Conservation (phyloP, 2,113 vertebrate genomes). For the Butorides virescens region DNA sequence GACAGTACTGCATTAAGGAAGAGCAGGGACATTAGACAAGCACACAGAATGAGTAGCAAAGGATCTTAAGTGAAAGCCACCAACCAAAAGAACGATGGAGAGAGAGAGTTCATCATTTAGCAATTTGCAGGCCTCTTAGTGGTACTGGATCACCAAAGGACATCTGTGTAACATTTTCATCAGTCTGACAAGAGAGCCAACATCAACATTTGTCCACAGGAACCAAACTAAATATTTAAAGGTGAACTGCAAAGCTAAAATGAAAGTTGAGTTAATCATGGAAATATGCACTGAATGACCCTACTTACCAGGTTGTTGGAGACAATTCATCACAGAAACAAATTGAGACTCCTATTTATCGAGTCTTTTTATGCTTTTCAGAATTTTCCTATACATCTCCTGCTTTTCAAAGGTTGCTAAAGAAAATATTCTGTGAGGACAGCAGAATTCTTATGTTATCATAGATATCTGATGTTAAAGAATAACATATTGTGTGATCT, state of each 20-base stretch:
- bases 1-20: background rate
- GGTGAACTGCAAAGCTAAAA: constrained; percentile 65
- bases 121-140: constrained; percentile 46
- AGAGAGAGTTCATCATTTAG: constrained; percentile 60
- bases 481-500: background rate
- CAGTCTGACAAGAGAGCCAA: constrained; percentile 62
- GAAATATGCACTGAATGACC: constrained; percentile 62
- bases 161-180: constrained; percentile 72
- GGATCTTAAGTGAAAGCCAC: background rate
- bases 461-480: background rate
- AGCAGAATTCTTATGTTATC: background rate
- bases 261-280: constrained; percentile 64
- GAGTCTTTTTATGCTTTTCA: background rate
- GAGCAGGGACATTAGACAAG: background rate
- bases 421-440: background rate
- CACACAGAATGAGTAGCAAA: background rate
- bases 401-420: background rate
- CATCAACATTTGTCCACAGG: constrained; percentile 67
- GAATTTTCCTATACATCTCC: background rate
- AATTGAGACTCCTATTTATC: constrained; percentile 11
- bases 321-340: constrained; percentile 50
- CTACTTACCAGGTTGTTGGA: constrained; percentile 50
- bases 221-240: constrained; percentile 73
- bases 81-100: constrained; percentile 28
- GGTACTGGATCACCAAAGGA: constrained; percentile 61